Evolutionary conservation across 2,888 invertebrate species (phyloP), one percentile per base, ranked within the genome.

Genomic region (Troglohyphantes excavatus): DNA sequence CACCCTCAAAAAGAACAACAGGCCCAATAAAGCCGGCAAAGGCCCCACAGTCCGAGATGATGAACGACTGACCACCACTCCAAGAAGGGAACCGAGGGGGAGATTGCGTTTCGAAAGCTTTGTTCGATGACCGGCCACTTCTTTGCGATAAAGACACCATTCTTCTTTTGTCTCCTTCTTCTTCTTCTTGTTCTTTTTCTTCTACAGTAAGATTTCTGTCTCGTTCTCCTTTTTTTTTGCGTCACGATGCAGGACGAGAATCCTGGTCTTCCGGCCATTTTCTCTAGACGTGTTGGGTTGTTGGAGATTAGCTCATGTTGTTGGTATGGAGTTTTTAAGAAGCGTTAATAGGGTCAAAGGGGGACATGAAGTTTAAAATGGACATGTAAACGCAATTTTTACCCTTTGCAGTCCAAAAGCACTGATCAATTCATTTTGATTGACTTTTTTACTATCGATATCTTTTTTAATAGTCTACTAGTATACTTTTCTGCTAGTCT

Each of bases 51-150:
- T 53, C 53, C 46, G 23, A 46, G 46, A 46, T 72, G 72, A 46
- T 39, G n/a, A 72, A 46, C 46, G 72, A 43, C 21, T 11, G 63
- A 11, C 9, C 23, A 9, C 23, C n/a, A 63, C 63, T 23, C 23
- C 26, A 63, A 63, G 63, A 26, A 6, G 59, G 63, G 23, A 23
- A 26, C 26, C 63, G 61, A 72, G 59, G 7, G 46, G 46, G 76
- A 85, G 85, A 85, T 85, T 85, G 85, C 76, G 68, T 76, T 85
- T 78, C 53, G 85, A 85, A 85, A 76, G 85, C 85, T 76, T 85
- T 85, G 85, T 85, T 76, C 68, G 85, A 76, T 85, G 85, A 78
- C 85, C 76, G 26, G 23, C 84, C 84, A 75, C 63, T 73, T 39
- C 53, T 53, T 53, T 53, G 13, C 72, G 73, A 83, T 83, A 63